These are phyloP conservation scores for Glaucomys volans DNA, from an alignment of 2,113 vertebrate genomes.

Conservation along the genomic window DNA sequence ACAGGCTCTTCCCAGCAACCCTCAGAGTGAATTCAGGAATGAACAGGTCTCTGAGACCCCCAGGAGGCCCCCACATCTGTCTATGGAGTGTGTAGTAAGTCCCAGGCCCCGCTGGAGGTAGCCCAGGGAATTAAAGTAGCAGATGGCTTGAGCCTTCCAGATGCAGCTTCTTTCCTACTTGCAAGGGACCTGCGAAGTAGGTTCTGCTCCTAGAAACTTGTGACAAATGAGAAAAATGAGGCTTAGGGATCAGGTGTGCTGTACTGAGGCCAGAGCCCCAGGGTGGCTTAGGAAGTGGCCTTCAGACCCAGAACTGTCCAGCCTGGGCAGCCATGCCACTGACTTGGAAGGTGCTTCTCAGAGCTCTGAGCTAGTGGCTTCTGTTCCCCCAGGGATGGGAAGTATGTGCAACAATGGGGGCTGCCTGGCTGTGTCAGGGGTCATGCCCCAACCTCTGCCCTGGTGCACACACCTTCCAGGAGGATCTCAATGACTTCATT, in stretches of 20 bases:
- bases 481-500: conserved; percentile 94
- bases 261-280: background rate
- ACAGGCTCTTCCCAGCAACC: background rate
- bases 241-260: background rate
- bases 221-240: background rate
- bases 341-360: background rate
- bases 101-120: background rate
- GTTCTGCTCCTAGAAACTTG: background rate
- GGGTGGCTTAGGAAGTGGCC: background rate
- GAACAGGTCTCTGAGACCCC: background rate
- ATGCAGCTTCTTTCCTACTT: background rate
- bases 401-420: fast-evolving
- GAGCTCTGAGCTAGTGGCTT: background rate
- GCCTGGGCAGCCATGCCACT: too few species aligned
- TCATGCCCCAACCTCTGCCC: background rate
- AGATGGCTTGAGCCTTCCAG: background rate
- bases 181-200: background rate
- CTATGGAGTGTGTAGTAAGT: background rate
- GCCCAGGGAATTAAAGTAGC: background rate
- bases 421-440: background rate
- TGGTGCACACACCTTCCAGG: conserved; percentile 90
- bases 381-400: background rate
- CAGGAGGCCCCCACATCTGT: background rate
- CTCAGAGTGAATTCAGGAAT: background rate
- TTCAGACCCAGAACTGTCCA: background rate